These are phyloP conservation scores for Salvator merianae DNA, from an alignment of 2,113 vertebrate species.

Conservation along the genomic window DNA sequence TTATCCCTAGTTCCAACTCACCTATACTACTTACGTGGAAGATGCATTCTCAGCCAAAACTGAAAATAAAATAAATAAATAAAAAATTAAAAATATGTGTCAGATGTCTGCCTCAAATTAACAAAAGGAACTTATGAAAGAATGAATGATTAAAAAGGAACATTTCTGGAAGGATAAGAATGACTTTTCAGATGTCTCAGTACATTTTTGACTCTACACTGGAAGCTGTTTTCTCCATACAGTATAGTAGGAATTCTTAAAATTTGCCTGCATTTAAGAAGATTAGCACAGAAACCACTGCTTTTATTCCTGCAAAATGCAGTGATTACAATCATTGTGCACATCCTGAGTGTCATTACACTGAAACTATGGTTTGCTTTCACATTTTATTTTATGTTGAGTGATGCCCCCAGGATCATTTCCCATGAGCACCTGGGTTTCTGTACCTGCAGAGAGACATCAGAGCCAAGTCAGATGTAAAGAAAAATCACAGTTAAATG, in stretches of 20 bases:
- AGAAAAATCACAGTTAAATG: conserved; percentile 53
- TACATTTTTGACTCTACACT: background rate
- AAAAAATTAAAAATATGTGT: background rate
- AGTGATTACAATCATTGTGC: background rate
- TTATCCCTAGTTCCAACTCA: background rate
- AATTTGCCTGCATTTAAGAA: background rate
- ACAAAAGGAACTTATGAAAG: background rate
- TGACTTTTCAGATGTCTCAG: background rate
- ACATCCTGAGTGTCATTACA: background rate
- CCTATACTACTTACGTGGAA: background rate
- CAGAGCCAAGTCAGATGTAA: conserved; percentile 35
- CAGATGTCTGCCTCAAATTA: background rate
- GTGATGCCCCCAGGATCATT: conserved; percentile 24
- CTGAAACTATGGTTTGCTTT: conserved; percentile 14
- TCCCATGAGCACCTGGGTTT: conserved; percentile 14
- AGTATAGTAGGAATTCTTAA: background rate
- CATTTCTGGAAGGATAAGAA: background rate
- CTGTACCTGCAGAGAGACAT: conserved; percentile 19
- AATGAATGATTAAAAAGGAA: background rate
- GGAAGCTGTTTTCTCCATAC: background rate
- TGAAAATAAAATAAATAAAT: background rate
- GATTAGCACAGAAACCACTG: background rate
- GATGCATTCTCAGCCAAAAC: background rate
- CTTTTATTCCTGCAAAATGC: background rate
- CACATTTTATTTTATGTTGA: conserved; percentile 13